Base-by-base conservation (phyloP, 2,888 invertebrate species). In the Chymomyza procnemis region DNA sequence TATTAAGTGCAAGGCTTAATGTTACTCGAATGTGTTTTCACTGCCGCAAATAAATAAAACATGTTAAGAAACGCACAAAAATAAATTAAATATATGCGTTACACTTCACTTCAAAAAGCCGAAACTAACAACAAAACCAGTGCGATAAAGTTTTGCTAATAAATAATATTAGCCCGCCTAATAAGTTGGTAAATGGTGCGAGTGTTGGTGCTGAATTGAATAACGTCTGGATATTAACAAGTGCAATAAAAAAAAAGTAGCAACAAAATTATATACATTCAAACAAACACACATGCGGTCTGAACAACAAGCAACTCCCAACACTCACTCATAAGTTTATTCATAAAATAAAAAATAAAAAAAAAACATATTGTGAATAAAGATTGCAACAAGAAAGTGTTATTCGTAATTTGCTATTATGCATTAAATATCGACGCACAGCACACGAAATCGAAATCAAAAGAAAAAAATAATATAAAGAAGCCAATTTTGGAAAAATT, bases 211-310 rank as follows among this genome's bases (percentile, higher is more conserved):
- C 74, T 85, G 79, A 82, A 86, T 86, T 84, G 75, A 77, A 70
- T 86, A 86, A 82, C 86, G 71, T 82, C 74, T 66, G 69, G 67
- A 72, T 79, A 72, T 81, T 86, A 85, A 50, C 85, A 84, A 86
- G 81, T 84, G 81, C 84, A 86, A 85, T 85, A 77, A 79, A 71
- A 78, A 67, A 67, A 76, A 60, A 30, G 66, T 19, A 56, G n/a
- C 22, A 56, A 56, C 56, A 26, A 22, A n/a, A n/a, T n/a, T n/a
- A 48, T n/a, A 18, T 8, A 41, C 34, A 12, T 2, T 26, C 3
- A 4, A 26, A 12, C 34, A 41, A 6, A 34, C 4, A 30, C 30
- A 30, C 6, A 30, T 30, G n/a, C n/a, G n/a, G n/a, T 26, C 5
- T 26, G 5, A 26, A 26, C 26, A 26, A 26, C 26, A 26, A 26